Percentiles rank a stretch among this genome's conserved stretches.
Conservation (phyloP, 2,797 vertebrate genomes). For the Channa striata region DNA sequence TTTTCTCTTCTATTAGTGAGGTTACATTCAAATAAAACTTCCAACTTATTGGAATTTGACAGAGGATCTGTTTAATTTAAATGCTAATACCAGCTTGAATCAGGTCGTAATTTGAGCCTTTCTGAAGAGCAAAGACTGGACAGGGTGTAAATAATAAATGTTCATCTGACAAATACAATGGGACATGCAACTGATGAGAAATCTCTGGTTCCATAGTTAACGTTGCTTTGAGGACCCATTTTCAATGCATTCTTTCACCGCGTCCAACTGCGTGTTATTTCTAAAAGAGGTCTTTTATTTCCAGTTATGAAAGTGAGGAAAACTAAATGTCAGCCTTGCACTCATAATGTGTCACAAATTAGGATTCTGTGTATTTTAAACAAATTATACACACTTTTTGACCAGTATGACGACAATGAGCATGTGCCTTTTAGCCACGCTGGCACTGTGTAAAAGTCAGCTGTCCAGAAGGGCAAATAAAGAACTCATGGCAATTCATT, state of each 20-base stretch:
- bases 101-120: too few relatives aligned
- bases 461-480: background rate
- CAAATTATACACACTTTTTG: background rate
- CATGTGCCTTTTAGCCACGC: background rate
- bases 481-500: background rate
- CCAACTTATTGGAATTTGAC: background rate
- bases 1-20: background rate
- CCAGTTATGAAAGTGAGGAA: background rate
- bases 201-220: background rate
- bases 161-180: background rate
- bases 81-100: background rate
- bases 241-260: background rate
- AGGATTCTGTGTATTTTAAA: background rate
- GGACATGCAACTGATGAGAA: background rate
- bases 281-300: background rate
- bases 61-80: background rate
- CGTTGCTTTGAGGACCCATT: background rate
- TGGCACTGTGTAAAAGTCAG: background rate
- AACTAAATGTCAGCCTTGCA: background rate
- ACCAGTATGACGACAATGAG: slow-evolving; percentile 2
- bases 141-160: background rate
- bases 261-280: background rate
- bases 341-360: slow-evolving; percentile 5
- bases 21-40: background rate
- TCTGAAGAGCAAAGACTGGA: background rate